Evolutionary conservation across 2,888 invertebrate genomes (phyloP).

Genomic region (Macrophya alboannulata): DNA sequence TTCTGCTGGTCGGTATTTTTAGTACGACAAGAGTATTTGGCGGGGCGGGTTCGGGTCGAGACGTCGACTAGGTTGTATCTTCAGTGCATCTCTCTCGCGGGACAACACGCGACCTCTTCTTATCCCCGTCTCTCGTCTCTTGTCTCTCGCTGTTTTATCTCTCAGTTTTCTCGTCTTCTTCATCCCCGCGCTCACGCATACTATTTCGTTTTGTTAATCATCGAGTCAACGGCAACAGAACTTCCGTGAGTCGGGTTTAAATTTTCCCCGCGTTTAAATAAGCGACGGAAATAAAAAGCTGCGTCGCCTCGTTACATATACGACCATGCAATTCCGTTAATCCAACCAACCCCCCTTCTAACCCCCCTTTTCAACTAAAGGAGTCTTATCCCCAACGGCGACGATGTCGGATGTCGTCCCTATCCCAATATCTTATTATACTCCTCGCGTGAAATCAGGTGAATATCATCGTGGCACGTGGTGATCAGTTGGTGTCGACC

Average conservation of each 20-base stretch:
- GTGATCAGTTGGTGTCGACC: slow-evolving; percentile 34
- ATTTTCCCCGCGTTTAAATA: neutral
- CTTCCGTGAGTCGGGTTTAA: slow-evolving; percentile 5
- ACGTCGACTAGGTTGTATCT: slow-evolving; percentile 64
- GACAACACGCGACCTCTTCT: slow-evolving; percentile 56
- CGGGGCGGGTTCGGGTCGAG: slow-evolving; percentile 72
- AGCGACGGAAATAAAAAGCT: neutral
- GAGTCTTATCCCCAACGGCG: neutral
- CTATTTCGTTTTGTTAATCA: slow-evolving; percentile 6
- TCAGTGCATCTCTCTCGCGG: slow-evolving; percentile 70
- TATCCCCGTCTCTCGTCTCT: slow-evolving; percentile 58
- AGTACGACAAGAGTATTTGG: slow-evolving; percentile 77
- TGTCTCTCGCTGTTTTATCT: slow-evolving; percentile 61
- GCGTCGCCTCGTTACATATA: neutral
- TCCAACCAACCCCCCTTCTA: neutral
- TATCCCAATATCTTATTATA: neutral
- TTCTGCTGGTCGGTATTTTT: slow-evolving; percentile 76
- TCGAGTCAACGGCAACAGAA: neutral
- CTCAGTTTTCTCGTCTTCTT: neutral
- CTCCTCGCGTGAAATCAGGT: neutral
- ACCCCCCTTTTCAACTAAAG: neutral
- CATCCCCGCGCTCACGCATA: neutral
- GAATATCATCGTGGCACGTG: slow-evolving; percentile 24
- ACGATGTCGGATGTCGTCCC: slow-evolving; percentile 49
- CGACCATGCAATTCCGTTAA: neutral